phyloP scores from a whole-genome alignment of 2,888 invertebrate genomes.

The Cephus sareptanus region DNA sequence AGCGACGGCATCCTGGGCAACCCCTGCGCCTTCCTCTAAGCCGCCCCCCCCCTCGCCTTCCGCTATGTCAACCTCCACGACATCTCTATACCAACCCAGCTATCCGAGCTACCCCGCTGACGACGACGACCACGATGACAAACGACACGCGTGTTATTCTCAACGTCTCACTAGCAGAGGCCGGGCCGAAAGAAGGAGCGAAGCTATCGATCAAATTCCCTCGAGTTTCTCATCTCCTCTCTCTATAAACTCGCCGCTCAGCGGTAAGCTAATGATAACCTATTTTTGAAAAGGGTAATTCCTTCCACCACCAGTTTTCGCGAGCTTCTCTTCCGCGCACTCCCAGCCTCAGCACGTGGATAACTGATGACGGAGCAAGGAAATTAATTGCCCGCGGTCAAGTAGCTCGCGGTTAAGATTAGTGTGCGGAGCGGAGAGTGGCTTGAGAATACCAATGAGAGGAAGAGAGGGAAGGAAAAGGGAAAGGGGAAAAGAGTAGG shows the following conservation, averaged over 20 bases:
- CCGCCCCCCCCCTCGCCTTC: not conserved
- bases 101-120: no score
- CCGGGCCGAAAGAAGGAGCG: constrained; percentile 9
- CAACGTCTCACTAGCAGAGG: constrained; percentile 1
- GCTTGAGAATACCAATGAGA: no score
- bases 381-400: constrained; percentile 2
- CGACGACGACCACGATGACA: constrained; percentile 31
- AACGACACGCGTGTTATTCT: constrained; percentile 39
- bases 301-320: constrained; percentile 1
- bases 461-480: not conserved
- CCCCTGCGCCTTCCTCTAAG: not conserved
- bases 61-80: no score
- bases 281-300: constrained; percentile 29
- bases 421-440: no score
- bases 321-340: not conserved
- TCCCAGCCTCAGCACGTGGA: not conserved
- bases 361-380: constrained; percentile 6
- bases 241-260: not conserved
- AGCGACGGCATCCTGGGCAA: not conserved
- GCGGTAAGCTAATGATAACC: constrained; percentile 30
- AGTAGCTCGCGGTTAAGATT: no score
- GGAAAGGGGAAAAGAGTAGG: no score
- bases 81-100: no score
- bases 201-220: constrained; percentile 45
- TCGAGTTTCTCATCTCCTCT: constrained; percentile 9